Base-by-base conservation (phyloP, 2,888 invertebrate genomes). In the Brachynemurus nebulosus region DNA sequence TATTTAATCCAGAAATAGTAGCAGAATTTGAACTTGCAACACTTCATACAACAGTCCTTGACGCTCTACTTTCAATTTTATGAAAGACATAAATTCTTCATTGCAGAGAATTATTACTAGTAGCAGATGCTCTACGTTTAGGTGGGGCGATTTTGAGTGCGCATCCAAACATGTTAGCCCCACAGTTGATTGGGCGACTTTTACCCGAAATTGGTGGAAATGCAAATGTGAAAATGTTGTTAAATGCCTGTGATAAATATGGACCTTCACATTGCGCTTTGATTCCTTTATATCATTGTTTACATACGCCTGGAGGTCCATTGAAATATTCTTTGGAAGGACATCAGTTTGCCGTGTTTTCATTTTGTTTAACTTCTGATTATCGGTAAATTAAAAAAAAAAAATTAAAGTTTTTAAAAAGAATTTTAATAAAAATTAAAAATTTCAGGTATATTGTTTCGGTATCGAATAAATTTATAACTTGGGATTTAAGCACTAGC, bases 261-360 rank as follows among this genome's bases (percentile, higher is more conserved):
- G 96, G 96, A 0, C 82, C 88, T 23, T 76, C 78, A 39, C 82
- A 95, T 57, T 95, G 93, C 55, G 86, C 95, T 0, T 64, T 97
- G 41, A 71, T 95, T 52, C 96, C 97, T 0, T 76, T 89, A 0
- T 93, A 93, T 63, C 96, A 97, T 61, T 96, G 95, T 56, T 69
- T 96, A 49, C 96, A 97, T 60, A 96, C 97, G 1, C 97, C 97
- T n/a, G 97, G 97, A 36, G 97, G 97, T 2, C 97, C 97, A 0
- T 67, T 97, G 4, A 96, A 97, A 83, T 97, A 93, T 60, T 96
- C 96, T 0, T 66, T 97, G 36, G 97, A 97, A 68, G 97, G 96
- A 1, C 97, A 98, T 64, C 93, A 92, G 59, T 98, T 97, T 59
- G 97, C 96, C 0, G 91, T 95, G 0, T 95, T 95, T 62, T 90